Evolutionary conservation across 2,113 vertebrate genomes (phyloP).

Genomic region (Sceloporus tristichus): DNA sequence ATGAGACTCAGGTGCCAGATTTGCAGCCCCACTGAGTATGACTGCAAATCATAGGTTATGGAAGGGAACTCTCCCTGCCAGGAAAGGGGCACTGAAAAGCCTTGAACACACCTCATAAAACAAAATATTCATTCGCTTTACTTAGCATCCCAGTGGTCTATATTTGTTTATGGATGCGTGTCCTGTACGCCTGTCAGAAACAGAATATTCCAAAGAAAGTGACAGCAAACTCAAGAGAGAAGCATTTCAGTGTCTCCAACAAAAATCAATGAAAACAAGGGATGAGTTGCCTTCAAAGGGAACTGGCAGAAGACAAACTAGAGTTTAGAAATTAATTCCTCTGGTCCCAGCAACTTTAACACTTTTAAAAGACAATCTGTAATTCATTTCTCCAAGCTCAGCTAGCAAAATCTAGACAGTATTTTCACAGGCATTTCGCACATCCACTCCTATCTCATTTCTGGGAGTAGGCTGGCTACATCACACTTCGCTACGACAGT

Average conservation of each 20-base stretch:
- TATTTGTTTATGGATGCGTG: constrained; percentile 20
- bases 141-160: neutral
- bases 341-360: neutral
- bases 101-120: constrained; percentile 33
- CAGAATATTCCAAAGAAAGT: constrained; percentile 16
- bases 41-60: constrained; percentile 30
- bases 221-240: neutral
- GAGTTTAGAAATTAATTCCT: neutral
- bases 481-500: constrained; percentile 17
- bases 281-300: neutral
- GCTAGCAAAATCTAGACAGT: neutral
- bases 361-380: constrained; percentile 19
- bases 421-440: constrained; percentile 17
- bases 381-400: neutral
- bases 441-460: neutral
- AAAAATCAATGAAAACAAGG: neutral
- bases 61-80: neutral
- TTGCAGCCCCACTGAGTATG: constrained; percentile 5
- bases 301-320: fast-evolving
- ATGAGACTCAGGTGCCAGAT: constrained; percentile 28
- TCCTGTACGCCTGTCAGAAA: constrained; percentile 17
- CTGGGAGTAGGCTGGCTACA: constrained; percentile 9
- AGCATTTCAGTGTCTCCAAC: neutral
- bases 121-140: constrained; percentile 33
- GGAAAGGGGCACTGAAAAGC: constrained; percentile 11